Conservation (phyloP, 2,797 vertebrate species). For the Okamejei kenojei region DNA sequence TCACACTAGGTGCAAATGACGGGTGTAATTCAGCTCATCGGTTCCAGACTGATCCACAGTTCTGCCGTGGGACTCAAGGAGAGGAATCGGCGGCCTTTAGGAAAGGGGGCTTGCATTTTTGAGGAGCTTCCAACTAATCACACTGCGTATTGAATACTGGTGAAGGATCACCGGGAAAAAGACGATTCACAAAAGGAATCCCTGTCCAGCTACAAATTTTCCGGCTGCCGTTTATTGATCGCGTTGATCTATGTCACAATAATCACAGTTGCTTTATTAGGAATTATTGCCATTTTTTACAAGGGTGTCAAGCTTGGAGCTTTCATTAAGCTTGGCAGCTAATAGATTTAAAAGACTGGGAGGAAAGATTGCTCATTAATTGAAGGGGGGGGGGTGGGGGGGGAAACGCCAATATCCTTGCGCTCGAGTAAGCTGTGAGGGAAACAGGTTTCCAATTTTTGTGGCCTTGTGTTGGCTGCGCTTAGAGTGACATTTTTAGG, state of each 20-base stretch:
- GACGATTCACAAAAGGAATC: background rate
- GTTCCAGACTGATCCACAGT: background rate
- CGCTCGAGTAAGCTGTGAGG: constrained; percentile 8
- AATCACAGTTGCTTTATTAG: constrained; percentile 34
- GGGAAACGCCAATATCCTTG: background rate
- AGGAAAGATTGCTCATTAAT: constrained; percentile 37
- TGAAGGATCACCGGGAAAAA: background rate
- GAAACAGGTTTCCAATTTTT: constrained; percentile 24
- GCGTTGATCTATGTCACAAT: constrained; percentile 25
- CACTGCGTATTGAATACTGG: background rate
- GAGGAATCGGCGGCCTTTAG: background rate
- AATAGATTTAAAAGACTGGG: constrained; percentile 36
- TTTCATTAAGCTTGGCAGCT: constrained; percentile 37
- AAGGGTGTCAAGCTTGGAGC: constrained; percentile 31
- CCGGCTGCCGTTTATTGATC: constrained; percentile 21
- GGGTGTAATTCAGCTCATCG: too few relatives aligned
- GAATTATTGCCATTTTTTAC: constrained; percentile 38
- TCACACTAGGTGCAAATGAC: too few relatives aligned
- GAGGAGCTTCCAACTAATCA: background rate
- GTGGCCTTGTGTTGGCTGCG: background rate
- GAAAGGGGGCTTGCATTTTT: background rate
- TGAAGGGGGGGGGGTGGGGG: background rate
- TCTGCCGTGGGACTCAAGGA: background rate
- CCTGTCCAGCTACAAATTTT: constrained; percentile 18
- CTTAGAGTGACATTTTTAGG: background rate